These are phyloP conservation scores for Ardeotis arabs DNA, from an alignment of 2,113 vertebrate species.

Conservation along the genomic window DNA sequence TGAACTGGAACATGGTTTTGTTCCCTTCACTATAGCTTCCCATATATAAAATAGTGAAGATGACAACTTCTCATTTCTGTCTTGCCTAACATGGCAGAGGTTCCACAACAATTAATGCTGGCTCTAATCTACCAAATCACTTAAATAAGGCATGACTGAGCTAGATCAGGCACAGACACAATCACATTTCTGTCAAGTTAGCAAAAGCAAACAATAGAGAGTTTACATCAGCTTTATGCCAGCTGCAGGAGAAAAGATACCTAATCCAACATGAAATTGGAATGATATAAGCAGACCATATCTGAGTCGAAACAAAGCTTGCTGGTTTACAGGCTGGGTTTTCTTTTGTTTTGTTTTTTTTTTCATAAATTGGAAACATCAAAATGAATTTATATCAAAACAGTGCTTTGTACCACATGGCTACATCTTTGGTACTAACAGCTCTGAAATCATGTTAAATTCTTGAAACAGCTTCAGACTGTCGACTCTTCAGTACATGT, in stretches of 20 bases:
- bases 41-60: neutral
- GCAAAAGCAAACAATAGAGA: neutral
- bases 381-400: neutral
- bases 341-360: no score
- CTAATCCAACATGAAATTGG: neutral
- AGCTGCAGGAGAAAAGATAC: neutral
- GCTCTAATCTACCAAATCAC: neutral
- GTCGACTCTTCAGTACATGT: neutral
- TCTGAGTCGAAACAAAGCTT: neutral
- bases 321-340: neutral
- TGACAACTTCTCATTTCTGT: neutral
- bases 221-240: slow-evolving; percentile 5
- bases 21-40: neutral
- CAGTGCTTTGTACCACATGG: neutral
- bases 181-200: slow-evolving; percentile 5
- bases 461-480: neutral
- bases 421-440: neutral
- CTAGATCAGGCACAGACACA: neutral
- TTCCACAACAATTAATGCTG: neutral
- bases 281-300: neutral
- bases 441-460: neutral
- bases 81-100: neutral
- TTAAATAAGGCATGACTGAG: slow-evolving; percentile 23
- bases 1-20: neutral
- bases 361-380: neutral